A percentile compares a stretch with the other conserved stretches of the same genome.
Conservation (phyloP, 2,888 invertebrate genomes). For the Eustalomyia histrio region DNA sequence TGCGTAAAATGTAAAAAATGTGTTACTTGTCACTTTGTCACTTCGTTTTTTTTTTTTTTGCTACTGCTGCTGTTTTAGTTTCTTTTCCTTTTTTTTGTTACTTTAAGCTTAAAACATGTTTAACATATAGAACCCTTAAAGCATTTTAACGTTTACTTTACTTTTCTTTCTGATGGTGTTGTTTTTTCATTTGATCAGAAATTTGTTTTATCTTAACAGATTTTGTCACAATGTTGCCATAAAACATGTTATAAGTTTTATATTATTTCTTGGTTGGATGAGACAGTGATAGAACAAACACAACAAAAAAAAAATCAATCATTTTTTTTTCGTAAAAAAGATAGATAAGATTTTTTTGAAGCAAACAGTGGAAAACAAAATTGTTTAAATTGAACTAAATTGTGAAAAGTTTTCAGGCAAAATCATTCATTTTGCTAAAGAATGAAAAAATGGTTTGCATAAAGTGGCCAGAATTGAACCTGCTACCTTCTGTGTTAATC, state of each 20-base stretch:
- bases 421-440: too few relatives aligned
- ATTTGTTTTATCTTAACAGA: constrained; percentile 55
- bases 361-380: not conserved
- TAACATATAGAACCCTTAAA: constrained; percentile 50
- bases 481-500: too few relatives aligned
- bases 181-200: constrained; percentile 10
- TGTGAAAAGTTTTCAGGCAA: too few relatives aligned
- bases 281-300: constrained; percentile 10
- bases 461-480: too few relatives aligned
- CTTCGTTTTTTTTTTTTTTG: constrained; percentile 26
- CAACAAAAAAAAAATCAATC: constrained; percentile 5
- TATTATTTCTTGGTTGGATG: constrained; percentile 17
- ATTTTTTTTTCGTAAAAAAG: not conserved
- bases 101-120: constrained; percentile 45
- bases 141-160: constrained; percentile 26
- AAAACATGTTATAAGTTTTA: constrained; percentile 58
- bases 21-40: constrained; percentile 64
- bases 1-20: constrained; percentile 63
- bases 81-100: not conserved
- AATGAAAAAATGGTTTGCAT: too few relatives aligned
- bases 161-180: constrained; percentile 6
- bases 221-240: constrained; percentile 64
- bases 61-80: constrained; percentile 1
- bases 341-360: not conserved
- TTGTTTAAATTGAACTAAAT: too few relatives aligned